Base-by-base conservation (phyloP, 2,797 vertebrate genomes). In the Pseudomugil gertrudae region DNA sequence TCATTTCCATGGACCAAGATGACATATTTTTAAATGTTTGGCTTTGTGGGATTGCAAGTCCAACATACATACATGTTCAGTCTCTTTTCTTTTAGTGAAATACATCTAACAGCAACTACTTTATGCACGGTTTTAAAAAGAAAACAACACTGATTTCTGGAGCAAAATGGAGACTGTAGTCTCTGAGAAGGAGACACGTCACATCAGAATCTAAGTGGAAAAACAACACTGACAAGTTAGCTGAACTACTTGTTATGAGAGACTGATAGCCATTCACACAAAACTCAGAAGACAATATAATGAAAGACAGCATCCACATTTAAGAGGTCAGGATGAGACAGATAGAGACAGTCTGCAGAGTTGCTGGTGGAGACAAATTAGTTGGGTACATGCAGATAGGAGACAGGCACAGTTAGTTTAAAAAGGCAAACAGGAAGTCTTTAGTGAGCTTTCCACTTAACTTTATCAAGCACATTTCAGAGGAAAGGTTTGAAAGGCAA, bases 361-460 rank as follows among this genome's bases (percentile, higher is more conserved):
- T 71, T 63, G 51, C 24, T 69, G 57, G 38, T 53, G 30, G 48
- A 74, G 48, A 71, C 62, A 76, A 53, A 67, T 21, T 24, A 47
- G 36, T 7, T 61, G 45, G 69, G 45, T 71, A 58, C 66, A 75
- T 61, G 36, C 58, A 69, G 54, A 76, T 5, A 55, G 54, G 45
- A 85, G 69, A 73, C 61, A 56, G 1, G 17, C 64, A 27, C 55
- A 48, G 60, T 24, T 47, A 32, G 26, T 26, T 64, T 21, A 74
- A 69, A n/a, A 74, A 57, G 65, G 29, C 38, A 78, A 57, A 51
- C 63, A 82, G 69, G 64, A 80, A 70, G 57, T 66, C 38, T 59
- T 66, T 57, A 66, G 66, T 2, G 0, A 52, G 26, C 21, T 63
- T 71, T 72, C 33, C 26, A 43, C 58, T 61, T 43, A 43, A 43